Evolutionary conservation across 2,797 vertebrate genomes (phyloP).

Genomic region (Bufotes viridis): DNA sequence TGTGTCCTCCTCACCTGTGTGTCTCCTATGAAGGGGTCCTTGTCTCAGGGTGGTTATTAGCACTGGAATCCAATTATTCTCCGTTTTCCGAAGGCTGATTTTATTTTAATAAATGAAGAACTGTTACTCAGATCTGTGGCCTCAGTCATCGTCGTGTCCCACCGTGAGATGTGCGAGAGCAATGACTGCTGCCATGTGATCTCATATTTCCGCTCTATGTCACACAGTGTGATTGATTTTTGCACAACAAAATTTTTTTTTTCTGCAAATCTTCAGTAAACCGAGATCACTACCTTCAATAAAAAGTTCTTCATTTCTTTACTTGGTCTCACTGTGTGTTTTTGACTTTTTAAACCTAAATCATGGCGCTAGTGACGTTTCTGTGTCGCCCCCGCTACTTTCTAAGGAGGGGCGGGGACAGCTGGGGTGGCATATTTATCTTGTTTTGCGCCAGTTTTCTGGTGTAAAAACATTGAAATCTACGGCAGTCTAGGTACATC

Average conservation of each 20-base stretch:
- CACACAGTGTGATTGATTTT: not conserved
- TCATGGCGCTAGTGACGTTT: too few relatives aligned
- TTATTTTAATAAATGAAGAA: not conserved
- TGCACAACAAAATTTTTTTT: not conserved
- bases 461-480: too few relatives aligned
- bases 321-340: too few relatives aligned
- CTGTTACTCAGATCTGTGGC: not conserved
- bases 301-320: not conserved
- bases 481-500: too few relatives aligned
- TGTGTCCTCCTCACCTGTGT: not conserved
- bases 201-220: not conserved
- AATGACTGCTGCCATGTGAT: not conserved
- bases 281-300: not conserved
- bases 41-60: slow-evolving; percentile 19
- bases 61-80: slow-evolving; percentile 9
- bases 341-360: too few relatives aligned
- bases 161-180: not conserved
- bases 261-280: not conserved
- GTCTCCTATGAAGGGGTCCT: not conserved
- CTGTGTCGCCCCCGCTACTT: too few relatives aligned
- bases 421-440: too few relatives aligned
- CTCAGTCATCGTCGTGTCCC: not conserved
- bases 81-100: not conserved
- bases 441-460: too few relatives aligned
- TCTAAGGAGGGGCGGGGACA: too few relatives aligned